These are phyloP conservation scores for Palaemon carinicauda DNA, from an alignment of 1,140 invertebrate species.

Conservation along the genomic window DNA sequence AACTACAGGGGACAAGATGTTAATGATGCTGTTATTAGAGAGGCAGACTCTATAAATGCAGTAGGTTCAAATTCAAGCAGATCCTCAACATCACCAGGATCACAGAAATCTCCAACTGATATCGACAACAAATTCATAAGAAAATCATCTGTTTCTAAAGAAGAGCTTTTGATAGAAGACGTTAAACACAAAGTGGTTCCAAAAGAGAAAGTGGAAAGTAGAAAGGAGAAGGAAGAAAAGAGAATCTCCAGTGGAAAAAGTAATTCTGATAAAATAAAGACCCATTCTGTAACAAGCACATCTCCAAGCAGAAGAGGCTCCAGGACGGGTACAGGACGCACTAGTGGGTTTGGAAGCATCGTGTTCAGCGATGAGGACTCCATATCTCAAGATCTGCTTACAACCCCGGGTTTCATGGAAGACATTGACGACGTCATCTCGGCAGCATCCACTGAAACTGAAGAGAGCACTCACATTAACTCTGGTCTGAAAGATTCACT, in stretches of 20 bases:
- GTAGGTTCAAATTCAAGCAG: too few relatives aligned
- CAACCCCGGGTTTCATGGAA: neutral
- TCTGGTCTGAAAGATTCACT: constrained; percentile 30
- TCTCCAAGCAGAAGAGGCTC: neutral
- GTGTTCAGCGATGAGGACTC: constrained; percentile 29
- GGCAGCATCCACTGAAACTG: constrained; percentile 33
- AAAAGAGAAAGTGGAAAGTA: too few relatives aligned
- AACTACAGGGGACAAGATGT: neutral
- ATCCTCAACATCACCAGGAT: neutral
- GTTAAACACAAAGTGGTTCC: too few relatives aligned
- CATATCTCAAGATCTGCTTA: neutral
- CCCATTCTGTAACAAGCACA: neutral
- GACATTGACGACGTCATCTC: constrained; percentile 18
- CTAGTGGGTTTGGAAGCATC: neutral
- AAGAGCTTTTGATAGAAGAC: too few relatives aligned
- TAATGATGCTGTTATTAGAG: constrained; percentile 21
- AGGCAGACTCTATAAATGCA: too few relatives aligned
- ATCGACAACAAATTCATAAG: too few relatives aligned
- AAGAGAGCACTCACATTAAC: constrained; percentile 42
- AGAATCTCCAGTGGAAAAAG: too few relatives aligned
- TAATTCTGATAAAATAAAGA: too few relatives aligned
- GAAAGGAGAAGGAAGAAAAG: too few relatives aligned
- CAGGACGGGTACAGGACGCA: neutral
- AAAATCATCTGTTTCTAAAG: too few relatives aligned
- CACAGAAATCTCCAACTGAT: too few relatives aligned